Evolutionary conservation across 2,888 invertebrate genomes (phyloP).

Genomic region (Metellina segmentata): DNA sequence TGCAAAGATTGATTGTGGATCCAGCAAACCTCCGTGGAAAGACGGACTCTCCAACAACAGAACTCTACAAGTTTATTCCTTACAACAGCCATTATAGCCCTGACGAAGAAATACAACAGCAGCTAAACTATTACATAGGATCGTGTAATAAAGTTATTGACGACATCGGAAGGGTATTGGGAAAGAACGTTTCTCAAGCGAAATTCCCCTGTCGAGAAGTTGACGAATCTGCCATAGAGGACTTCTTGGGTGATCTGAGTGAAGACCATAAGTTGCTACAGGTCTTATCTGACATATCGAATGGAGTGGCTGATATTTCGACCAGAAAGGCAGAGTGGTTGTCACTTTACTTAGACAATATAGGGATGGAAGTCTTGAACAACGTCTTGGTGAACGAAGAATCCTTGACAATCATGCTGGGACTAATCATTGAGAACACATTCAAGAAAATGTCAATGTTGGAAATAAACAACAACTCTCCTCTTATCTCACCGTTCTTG

Average conservation of each 20-base stretch:
- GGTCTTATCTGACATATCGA: background rate
- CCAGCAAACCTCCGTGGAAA: conserved; percentile 83
- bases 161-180: conserved; percentile 5
- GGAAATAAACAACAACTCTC: conserved; percentile 83
- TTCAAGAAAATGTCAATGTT: conserved; percentile 88
- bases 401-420: conserved; percentile 82
- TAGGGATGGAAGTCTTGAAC: conserved; percentile 76
- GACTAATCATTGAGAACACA: conserved; percentile 90
- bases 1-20: conserved; percentile 8
- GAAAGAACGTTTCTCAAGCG: background rate
- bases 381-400: conserved; percentile 70
- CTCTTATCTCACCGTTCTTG: background rate
- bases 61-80: conserved; percentile 58
- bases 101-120: background rate
- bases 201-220: background rate
- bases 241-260: background rate
- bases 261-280: background rate
- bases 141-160: conserved; percentile 25
- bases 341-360: background rate
- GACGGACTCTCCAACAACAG: conserved; percentile 83
- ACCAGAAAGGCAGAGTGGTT: conserved; percentile 3
- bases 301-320: background rate
- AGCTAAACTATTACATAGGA: background rate
- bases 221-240: background rate
- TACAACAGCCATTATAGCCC: conserved; percentile 26